Base-by-base conservation (phyloP, 2,888 invertebrate species). In the Rhamphomyia laevipes region DNA sequence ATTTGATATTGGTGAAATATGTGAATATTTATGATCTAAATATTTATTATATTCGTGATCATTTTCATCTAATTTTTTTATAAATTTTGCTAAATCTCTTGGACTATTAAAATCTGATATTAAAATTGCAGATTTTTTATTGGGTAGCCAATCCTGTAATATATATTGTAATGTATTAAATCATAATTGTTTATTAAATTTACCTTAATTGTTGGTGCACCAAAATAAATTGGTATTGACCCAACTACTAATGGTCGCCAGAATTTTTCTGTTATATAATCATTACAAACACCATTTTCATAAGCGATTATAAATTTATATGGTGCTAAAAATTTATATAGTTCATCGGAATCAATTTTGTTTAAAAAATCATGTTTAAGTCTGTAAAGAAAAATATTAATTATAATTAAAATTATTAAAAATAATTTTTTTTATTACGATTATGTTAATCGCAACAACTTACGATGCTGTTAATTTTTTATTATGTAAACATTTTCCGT, bases 211-310 rank as follows among this genome's bases (percentile, higher is more conserved):
- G 76, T 75, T 2, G 86, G 83, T 0, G 90, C 84, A 7, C 90
- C 89, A 62, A 84, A 80, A 63, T 89, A 87, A 56, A 91, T 77
- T 2, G 90, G 90, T 21, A 91, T 76, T n/a, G 82, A 77, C 1
- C 90, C 90, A 9, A 82, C 77, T 51, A 80, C 77, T 23, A 91
- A 73, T 0, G 90, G 81, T 21, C 89, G 74, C 90, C 90, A 91
- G 56, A 87, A 74, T 64, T 91, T 91, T 66, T 91, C 90, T 0
- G 89, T 89, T 5, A 90, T 77, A 62, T 91, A 91, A 71, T 91
- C 90, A 18, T 84, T 73, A 65, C 90, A 90, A 6, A 82, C 73
- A 0, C 84, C 84, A 71, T 91, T 91, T 68, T 91, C 90, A 61
- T 88, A 81, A 1, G 89, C 79, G 53, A 90, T 71, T n/a, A 84